These are phyloP conservation scores for Marisa cornuarietis DNA, from an alignment of 1,140 invertebrate species.

Conservation along the genomic window DNA sequence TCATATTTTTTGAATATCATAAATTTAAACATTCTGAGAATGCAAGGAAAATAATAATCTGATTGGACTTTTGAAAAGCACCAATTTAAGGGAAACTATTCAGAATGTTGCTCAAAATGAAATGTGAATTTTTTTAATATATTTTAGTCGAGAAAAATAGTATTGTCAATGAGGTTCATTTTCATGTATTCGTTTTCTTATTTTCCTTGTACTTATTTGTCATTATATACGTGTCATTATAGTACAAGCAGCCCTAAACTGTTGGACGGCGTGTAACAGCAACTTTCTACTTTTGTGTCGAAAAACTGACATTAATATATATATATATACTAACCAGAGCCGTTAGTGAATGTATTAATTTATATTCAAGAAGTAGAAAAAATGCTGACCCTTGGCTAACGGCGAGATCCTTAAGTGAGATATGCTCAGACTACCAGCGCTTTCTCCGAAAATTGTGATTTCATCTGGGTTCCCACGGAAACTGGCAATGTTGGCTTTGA, in stretches of 20 bases:
- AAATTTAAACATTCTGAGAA: not conserved
- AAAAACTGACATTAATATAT: no score
- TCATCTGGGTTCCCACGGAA: constrained; percentile 88
- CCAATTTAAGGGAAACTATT: not conserved
- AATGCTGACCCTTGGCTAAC: not conserved
- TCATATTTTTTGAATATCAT: not conserved
- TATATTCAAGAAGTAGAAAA: not conserved
- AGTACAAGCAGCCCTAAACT: no score
- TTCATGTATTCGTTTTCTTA: not conserved
- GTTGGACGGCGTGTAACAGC: no score
- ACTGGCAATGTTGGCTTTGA: constrained; percentile 84
- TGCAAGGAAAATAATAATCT: not conserved
- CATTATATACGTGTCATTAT: not conserved
- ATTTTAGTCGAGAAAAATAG: not conserved
- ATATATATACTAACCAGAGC: no score
- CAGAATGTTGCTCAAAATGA: not conserved
- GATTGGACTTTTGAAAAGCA: not conserved
- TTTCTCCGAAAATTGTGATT: constrained; percentile 92
- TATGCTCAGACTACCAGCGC: constrained; percentile 78
- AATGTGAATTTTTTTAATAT: no score
- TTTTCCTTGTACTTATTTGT: not conserved
- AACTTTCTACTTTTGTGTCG: no score
- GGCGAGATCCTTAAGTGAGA: constrained; percentile 1
- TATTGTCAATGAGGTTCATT: not conserved
- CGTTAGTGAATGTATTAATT: no score